Conservation (phyloP, 1,140 invertebrate species). For the Drosophila kikkawai region DNA sequence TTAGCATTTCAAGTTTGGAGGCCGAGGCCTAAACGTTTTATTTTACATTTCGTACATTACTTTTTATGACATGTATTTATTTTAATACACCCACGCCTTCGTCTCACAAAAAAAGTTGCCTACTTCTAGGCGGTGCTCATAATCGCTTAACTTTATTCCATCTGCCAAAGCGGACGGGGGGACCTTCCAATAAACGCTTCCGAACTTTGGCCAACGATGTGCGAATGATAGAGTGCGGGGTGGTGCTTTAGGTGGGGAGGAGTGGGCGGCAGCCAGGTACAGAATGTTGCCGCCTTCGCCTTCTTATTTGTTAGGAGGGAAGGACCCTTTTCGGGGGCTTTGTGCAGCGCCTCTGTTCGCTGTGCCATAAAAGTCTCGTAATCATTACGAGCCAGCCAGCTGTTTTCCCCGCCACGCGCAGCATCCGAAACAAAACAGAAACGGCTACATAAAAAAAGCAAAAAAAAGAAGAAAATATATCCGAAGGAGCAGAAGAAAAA, state of each 20-base stretch:
- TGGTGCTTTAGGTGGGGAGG: slow-evolving; percentile 8
- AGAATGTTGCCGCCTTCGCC: slow-evolving; percentile 17
- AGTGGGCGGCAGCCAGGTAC: slow-evolving; percentile 34
- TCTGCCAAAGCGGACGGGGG: slow-evolving; percentile 7
- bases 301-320: not conserved
- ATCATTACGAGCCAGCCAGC: slow-evolving; percentile 80
- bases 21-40: slow-evolving; percentile 43
- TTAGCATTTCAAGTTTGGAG: slow-evolving; percentile 9
- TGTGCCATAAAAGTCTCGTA: slow-evolving; percentile 66
- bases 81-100: slow-evolving; percentile 8
- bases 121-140: slow-evolving; percentile 66
- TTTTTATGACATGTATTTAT: slow-evolving; percentile 68
- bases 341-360: slow-evolving; percentile 35
- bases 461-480: slow-evolving; percentile 4
- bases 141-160: slow-evolving; percentile 61
- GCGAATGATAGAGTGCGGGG: slow-evolving; percentile 73
- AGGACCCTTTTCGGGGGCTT: slow-evolving; percentile 41
- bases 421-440: slow-evolving; percentile 56
- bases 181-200: slow-evolving; percentile 71
- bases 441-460: slow-evolving; percentile 28
- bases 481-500: slow-evolving; percentile 17
- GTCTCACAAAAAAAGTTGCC: slow-evolving; percentile 44
- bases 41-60: slow-evolving; percentile 39
- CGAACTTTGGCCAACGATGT: slow-evolving; percentile 76
- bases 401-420: slow-evolving; percentile 73